These are phyloP conservation scores for Altica lythri DNA, from an alignment of 2,888 invertebrate genomes.

Conservation along the genomic window DNA sequence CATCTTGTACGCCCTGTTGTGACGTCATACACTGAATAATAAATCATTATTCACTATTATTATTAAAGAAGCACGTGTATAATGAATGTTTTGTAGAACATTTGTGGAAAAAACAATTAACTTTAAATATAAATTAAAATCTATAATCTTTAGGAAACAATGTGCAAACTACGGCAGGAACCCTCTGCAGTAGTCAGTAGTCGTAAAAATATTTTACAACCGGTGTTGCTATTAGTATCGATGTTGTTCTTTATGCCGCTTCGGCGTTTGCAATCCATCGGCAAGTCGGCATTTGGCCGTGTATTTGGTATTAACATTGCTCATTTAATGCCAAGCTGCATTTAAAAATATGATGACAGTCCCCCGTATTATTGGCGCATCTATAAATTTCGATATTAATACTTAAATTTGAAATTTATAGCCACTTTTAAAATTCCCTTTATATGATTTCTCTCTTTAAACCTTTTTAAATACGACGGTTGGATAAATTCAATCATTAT, in stretches of 20 bases:
- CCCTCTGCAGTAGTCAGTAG: conserved; percentile 48
- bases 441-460: conserved; percentile 37
- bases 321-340: conserved; percentile 50
- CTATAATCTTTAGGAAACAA: conserved; percentile 31
- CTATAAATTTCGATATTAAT: conserved; percentile 52
- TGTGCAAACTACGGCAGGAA: conserved; percentile 36
- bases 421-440: conserved; percentile 49
- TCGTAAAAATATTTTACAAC: conserved; percentile 51
- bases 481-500: conserved; percentile 35
- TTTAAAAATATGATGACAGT: conserved; percentile 51
- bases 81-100: too few relatives aligned
- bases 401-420: conserved; percentile 52
- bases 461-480: conserved; percentile 37
- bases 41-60: too few relatives aligned
- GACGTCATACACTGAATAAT: too few relatives aligned
- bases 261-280: background rate
- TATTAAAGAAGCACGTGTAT: too few relatives aligned
- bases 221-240: conserved; percentile 47
- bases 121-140: conserved; percentile 7
- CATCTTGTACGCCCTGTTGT: too few relatives aligned
- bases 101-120: too few relatives aligned
- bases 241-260: conserved; percentile 47
- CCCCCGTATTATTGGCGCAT: conserved; percentile 50
- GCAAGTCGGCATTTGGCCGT: background rate
- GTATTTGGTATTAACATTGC: conserved; percentile 51